phyloP scores from a whole-genome alignment of 2,888 invertebrate species.

The Osmoderma eremita region DNA sequence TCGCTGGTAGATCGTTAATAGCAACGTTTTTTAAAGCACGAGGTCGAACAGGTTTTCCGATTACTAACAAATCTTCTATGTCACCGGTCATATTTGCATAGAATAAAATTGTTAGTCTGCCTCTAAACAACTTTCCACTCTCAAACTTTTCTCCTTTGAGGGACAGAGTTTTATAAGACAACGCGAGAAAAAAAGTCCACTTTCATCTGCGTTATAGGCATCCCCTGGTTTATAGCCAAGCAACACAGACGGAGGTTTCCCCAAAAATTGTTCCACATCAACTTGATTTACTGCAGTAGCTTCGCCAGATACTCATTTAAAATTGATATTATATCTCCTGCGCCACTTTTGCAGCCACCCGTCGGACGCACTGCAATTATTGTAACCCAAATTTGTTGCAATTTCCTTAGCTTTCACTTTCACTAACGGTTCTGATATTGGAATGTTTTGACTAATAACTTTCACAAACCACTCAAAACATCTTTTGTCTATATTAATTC shows the following conservation, averaged over 20 bases:
- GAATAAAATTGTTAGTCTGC: conserved; percentile 50
- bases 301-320: conserved; percentile 49
- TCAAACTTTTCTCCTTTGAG: conserved; percentile 51
- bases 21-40: too few species aligned
- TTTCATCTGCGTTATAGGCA: conserved; percentile 51
- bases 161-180: conserved; percentile 51
- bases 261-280: conserved; percentile 45
- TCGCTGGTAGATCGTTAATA: too few species aligned
- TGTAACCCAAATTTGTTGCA: conserved; percentile 41
- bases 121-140: conserved; percentile 52
- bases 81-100: conserved; percentile 51
- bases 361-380: conserved; percentile 47
- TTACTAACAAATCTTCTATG: too few species aligned
- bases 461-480: conserved; percentile 44
- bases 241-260: conserved; percentile 45
- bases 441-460: conserved; percentile 42
- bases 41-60: too few species aligned
- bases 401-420: conserved; percentile 49
- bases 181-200: conserved; percentile 51
- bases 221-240: conserved; percentile 44
- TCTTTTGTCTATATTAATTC: conserved; percentile 42
- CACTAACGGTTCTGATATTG: conserved; percentile 46
- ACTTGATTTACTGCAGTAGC: conserved; percentile 47
- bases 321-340: conserved; percentile 47
- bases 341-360: conserved; percentile 49